A percentile compares a stretch with the other conserved stretches of the same genome.
phyloP scores from a whole-genome alignment of 1,140 invertebrate genomes.

The Drosophila nikananu region DNA sequence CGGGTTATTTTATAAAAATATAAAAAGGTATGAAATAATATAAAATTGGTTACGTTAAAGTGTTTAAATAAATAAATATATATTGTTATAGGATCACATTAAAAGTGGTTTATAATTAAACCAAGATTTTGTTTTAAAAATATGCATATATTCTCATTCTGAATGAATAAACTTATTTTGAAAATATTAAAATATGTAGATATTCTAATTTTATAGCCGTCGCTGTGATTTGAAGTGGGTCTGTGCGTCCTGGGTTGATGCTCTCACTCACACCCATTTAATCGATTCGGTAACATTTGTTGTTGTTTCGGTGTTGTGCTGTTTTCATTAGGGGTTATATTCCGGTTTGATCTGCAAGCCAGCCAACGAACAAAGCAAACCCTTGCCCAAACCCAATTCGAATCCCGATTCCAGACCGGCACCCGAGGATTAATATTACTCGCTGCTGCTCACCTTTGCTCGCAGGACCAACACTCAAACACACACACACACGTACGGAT shows the following conservation, averaged over 20 bases:
- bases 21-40: too few species aligned
- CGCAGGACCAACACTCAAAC: conserved; percentile 27
- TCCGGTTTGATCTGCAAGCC: conserved; percentile 75
- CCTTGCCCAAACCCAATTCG: conserved; percentile 34
- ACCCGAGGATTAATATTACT: conserved; percentile 33
- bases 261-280: conserved; percentile 57
- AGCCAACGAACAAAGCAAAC: conserved; percentile 34
- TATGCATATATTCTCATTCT: not conserved
- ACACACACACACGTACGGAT: conserved; percentile 14
- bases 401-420: conserved; percentile 38
- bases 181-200: not conserved
- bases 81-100: not conserved
- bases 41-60: too few species aligned
- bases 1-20: not conserved
- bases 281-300: conserved; percentile 77
- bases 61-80: too few species aligned
- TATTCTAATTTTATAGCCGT: conserved; percentile 6
- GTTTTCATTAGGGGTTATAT: conserved; percentile 83
- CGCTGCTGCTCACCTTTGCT: conserved; percentile 53
- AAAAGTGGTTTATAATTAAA: not conserved
- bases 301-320: conserved; percentile 47
- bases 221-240: conserved; percentile 2
- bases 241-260: not conserved
- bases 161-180: not conserved
- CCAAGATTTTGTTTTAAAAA: not conserved